phyloP scores from a whole-genome alignment of 1,140 invertebrate genomes.

The Apis cerana region DNA sequence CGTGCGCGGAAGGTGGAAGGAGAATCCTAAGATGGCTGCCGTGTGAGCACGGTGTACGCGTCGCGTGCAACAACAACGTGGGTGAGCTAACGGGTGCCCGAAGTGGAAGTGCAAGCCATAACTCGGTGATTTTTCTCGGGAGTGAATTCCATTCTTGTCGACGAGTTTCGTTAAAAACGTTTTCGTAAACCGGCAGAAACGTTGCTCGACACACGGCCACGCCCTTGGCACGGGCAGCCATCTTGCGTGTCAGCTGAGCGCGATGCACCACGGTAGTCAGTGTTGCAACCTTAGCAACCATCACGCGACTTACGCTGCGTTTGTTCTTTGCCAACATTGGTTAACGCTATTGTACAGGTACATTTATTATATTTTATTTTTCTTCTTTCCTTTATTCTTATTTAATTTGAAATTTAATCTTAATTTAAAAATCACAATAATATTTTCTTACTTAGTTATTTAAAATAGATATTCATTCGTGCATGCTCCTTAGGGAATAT shows the following conservation, averaged over 20 bases:
- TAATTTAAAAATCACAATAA: not conserved
- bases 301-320: constrained; percentile 31
- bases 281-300: constrained; percentile 66
- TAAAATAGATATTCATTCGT: not conserved
- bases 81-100: constrained; percentile 45
- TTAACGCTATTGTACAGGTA: constrained; percentile 52
- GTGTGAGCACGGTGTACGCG: constrained; percentile 61
- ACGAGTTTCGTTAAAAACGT: constrained; percentile 42
- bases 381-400: not conserved
- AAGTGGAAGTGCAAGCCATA: constrained; percentile 58
- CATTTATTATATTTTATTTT: constrained; percentile 39
- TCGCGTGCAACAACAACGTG: constrained; percentile 63
- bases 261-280: constrained; percentile 74
- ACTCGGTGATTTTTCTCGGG: constrained; percentile 52
- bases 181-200: constrained; percentile 46
- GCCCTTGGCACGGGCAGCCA: constrained; percentile 77
- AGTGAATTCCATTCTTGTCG: constrained; percentile 56
- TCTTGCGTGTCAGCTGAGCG: constrained; percentile 71
- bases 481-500: not conserved
- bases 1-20: constrained; percentile 66
- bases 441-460: not conserved
- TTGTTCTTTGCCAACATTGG: constrained; percentile 47
- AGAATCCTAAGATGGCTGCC: constrained; percentile 77
- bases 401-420: no score
- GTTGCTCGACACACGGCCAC: constrained; percentile 70